Evolutionary conservation across 1,140 invertebrate species (phyloP).

Genomic region (Teleogryllus occipitalis): DNA sequence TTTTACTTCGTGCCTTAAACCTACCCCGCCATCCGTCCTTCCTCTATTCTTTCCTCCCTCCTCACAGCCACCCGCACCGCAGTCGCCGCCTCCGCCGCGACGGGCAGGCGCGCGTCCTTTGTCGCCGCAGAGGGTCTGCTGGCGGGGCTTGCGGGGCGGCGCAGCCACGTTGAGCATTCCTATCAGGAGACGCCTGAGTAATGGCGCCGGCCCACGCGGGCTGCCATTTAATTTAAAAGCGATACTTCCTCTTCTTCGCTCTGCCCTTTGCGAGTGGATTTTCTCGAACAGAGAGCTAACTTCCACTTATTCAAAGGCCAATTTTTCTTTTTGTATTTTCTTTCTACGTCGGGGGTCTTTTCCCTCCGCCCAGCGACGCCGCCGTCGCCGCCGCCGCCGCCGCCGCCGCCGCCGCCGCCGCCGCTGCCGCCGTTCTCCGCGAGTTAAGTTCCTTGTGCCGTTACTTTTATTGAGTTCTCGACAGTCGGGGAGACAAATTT

Average conservation of each 20-base stretch:
- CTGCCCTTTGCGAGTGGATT: neutral
- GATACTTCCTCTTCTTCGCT: neutral
- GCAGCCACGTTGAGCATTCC: neutral
- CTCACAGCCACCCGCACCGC: too few relatives aligned
- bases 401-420: too few relatives aligned
- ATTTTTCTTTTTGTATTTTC: neutral
- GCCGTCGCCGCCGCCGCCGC: too few relatives aligned
- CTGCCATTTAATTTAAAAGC: neutral
- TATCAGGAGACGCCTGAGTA: neutral
- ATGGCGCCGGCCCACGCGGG: neutral
- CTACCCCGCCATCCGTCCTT: too few relatives aligned
- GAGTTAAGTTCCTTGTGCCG: neutral
- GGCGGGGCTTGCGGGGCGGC: too few relatives aligned
- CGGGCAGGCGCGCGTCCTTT: too few relatives aligned
- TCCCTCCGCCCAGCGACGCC: neutral
- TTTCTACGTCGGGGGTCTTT: neutral
- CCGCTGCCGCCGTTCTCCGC: neutral
- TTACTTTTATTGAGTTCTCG: conserved; percentile 1
- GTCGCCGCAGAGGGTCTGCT: too few relatives aligned
- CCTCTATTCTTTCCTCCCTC: too few relatives aligned
- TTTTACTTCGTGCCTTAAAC: too few relatives aligned
- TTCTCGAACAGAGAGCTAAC: neutral
- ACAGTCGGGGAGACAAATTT: conserved; percentile 1
- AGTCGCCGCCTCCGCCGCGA: too few relatives aligned
- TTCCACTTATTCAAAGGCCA: conserved; percentile 1